phyloP scores from a whole-genome alignment of 2,888 invertebrate species.

The Hoplodrina blanda region DNA sequence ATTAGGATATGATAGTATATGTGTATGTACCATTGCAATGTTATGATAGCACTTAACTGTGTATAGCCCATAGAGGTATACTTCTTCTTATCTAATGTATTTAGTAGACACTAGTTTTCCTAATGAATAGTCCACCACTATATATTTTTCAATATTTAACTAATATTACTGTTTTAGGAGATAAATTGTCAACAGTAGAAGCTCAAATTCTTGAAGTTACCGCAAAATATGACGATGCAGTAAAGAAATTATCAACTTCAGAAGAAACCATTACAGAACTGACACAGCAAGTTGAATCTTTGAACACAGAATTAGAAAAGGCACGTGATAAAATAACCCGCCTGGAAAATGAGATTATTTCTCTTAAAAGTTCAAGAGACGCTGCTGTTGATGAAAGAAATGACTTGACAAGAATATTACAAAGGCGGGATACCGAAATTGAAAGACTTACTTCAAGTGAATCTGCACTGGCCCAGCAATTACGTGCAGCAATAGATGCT shows the following conservation, averaged over 20 bases:
- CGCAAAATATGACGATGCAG: slow-evolving; percentile 92
- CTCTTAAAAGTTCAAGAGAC: slow-evolving; percentile 93
- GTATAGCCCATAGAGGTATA: too few relatives aligned
- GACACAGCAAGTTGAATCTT: slow-evolving; percentile 91
- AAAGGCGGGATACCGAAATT: slow-evolving; percentile 93
- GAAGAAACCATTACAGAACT: slow-evolving; percentile 92
- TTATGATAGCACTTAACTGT: too few relatives aligned
- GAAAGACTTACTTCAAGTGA: slow-evolving; percentile 93
- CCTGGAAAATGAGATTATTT: slow-evolving; percentile 92
- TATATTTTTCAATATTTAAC: background rate
- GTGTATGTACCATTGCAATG: too few relatives aligned
- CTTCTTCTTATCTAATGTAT: too few relatives aligned
- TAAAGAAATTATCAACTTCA: slow-evolving; percentile 91
- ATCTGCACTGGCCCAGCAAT: slow-evolving; percentile 92
- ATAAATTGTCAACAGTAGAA: slow-evolving; percentile 89
- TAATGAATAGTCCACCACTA: too few relatives aligned
- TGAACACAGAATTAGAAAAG: slow-evolving; percentile 92
- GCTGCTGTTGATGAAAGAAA: slow-evolving; percentile 94
- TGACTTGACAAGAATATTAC: slow-evolving; percentile 93
- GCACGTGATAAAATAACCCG: slow-evolving; percentile 91
- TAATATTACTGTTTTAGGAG: slow-evolving; percentile 83
- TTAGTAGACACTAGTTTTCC: too few relatives aligned
- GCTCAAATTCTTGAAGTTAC: slow-evolving; percentile 90
- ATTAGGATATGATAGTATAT: too few relatives aligned
- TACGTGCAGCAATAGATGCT: slow-evolving; percentile 93